Base-by-base conservation (phyloP, 1,140 invertebrate species). In the Nephotettix cincticeps region DNA sequence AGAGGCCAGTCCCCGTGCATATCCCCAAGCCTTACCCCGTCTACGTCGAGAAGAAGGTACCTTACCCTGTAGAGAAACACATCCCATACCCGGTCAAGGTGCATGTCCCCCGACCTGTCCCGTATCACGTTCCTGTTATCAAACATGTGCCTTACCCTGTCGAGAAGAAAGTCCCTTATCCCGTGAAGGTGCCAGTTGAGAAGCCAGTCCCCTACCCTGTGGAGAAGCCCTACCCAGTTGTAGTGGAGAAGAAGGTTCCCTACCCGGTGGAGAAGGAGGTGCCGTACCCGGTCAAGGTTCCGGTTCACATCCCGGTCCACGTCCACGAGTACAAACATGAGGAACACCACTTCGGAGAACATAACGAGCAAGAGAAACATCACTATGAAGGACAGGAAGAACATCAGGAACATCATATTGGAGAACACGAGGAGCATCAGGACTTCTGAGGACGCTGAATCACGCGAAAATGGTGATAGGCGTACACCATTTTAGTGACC, bases 61-160 rank as follows among this genome's bases (percentile, higher is more conserved):
- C 56, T 77, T 80, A 32, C 87, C 86, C 29, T 17, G 64, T 67
- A 23, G 64, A 43, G 32, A 67, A 67, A 25, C 23, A 40, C 23
- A 43, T 67, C 23, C 64, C 32, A 23, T 67, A 67, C 1, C 91
- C 86, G 66, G 80, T 86, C 0, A 91, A 90, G 0, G 91, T 91
- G 78, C 90, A 90, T 43, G 64, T 67, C 2, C n/a, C n/a, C 27
- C 64, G 64, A 17, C 64, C 64, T 40, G n/a, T 43, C n/a, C 64
- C 64, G 1, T 75, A 76, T 1, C 72, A 73, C 64, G 64, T 67
- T 9, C 30, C 30, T 43, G 64, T 67, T 9, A 40, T 43, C 6
- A 67, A 67, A 45, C 32, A 43, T 25, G 64, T 67, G 21, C 64
- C 64, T 40, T 67, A 67, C 40, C 64, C 64, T 25, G 70, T 76